A percentile compares a stretch with the other conserved stretches of the same genome.
Conservation (phyloP, 2,113 vertebrate species). For the Epinephelus fuscoguttatus region DNA sequence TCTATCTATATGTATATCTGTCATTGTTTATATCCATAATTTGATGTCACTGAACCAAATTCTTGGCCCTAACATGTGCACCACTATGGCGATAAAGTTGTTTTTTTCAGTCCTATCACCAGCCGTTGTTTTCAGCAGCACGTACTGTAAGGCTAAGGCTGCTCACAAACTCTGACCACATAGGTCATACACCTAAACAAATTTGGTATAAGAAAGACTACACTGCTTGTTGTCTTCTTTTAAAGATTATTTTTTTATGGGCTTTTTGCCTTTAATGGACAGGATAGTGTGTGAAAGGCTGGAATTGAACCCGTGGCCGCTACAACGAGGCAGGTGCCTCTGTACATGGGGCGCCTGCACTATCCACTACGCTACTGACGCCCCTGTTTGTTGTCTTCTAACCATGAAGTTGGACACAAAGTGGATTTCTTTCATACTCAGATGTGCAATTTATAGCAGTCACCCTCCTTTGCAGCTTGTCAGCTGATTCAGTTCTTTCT, state of each 20-base stretch:
- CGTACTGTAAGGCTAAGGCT: not conserved
- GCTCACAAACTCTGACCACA: not conserved
- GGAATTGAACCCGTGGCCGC: no score
- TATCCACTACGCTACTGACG: no score
- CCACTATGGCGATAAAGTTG: not conserved
- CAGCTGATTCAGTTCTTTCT: conserved; percentile 1
- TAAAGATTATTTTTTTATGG: no score
- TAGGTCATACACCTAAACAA: not conserved
- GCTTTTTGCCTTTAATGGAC: no score
- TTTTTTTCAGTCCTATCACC: not conserved
- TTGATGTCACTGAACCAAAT: not conserved
- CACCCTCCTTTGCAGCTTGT: not conserved
- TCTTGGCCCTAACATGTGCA: not conserved
- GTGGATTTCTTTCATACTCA: not conserved
- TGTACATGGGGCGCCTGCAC: no score
- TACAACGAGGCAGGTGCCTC: no score
- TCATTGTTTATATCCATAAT: no score
- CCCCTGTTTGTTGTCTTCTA: not conserved
- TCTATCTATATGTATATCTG: no score
- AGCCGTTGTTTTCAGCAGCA: not conserved
- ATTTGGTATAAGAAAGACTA: not conserved
- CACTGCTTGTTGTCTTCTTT: not conserved
- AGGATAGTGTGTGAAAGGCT: no score
- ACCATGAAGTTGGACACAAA: not conserved
- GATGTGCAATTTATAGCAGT: conserved; percentile 8